phyloP scores from a whole-genome alignment of 2,113 vertebrate genomes.

The Ammodytes marinus region DNA sequence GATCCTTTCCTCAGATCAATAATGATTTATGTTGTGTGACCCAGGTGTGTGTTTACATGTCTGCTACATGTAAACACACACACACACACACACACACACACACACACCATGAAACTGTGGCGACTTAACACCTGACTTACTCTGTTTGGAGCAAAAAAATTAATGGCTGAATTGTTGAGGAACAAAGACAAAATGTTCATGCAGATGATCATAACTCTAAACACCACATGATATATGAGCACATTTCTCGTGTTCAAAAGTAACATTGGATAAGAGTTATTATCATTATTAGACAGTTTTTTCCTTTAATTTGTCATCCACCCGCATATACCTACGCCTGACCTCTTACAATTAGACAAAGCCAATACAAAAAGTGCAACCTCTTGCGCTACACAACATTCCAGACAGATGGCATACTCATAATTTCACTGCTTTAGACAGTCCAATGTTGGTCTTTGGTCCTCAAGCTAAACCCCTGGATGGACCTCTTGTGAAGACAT shows the following conservation, averaged over 20 bases:
- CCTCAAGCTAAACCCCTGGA: constrained; percentile 3
- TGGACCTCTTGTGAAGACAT: constrained; percentile 9
- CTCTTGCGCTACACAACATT: neutral
- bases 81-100: neutral
- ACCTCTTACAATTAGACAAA: neutral
- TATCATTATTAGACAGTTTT: too few relatives aligned
- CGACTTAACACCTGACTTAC: too few relatives aligned
- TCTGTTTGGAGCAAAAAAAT: neutral
- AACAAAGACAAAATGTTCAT: neutral
- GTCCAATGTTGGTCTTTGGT: neutral
- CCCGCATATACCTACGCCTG: too few relatives aligned
- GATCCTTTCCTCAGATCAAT: constrained; percentile 8
- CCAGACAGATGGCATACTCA: neutral
- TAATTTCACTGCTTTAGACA: neutral
- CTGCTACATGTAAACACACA: neutral
- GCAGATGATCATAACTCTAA: neutral
- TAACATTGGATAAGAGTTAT: too few relatives aligned
- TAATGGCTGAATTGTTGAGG: neutral
- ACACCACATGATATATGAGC: neutral
- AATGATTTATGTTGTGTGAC: constrained; percentile 19
- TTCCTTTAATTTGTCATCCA: neutral
- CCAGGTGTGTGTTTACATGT: neutral
- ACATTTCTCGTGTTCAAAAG: neutral
- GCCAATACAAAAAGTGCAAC: neutral
- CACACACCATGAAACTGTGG: too few relatives aligned